Conservation (phyloP, 2,888 invertebrate genomes). For the Caenorhabditis zanzibari region DNA sequence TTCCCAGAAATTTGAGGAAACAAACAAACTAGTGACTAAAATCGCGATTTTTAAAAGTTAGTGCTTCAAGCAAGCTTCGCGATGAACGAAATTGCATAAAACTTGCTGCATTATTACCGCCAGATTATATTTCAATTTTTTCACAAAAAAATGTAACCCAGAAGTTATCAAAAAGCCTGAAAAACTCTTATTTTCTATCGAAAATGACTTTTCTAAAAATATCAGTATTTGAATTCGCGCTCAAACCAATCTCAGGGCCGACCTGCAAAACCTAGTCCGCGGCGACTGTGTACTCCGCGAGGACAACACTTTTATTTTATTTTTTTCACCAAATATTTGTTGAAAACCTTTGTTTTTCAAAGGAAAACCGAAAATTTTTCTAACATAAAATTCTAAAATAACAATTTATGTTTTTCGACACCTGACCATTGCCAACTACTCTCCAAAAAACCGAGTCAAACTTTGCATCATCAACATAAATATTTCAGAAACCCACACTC, state of each 20-base stretch:
- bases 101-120: too few species aligned
- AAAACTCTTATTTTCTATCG: neutral
- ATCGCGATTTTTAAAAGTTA: too few species aligned
- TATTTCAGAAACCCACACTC: neutral
- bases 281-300: neutral
- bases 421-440: neutral
- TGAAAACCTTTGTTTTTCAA: neutral
- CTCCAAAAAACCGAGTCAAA: neutral
- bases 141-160: neutral
- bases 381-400: neutral
- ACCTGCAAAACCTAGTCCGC: neutral
- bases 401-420: neutral
- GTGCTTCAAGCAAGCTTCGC: too few species aligned
- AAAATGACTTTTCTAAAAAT: neutral
- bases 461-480: constrained; percentile 14
- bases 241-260: neutral
- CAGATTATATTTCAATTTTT: neutral
- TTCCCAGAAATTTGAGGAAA: too few species aligned
- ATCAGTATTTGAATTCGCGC: neutral
- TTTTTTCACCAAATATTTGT: constrained; percentile 7
- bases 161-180: neutral
- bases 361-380: neutral
- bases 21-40: too few species aligned
- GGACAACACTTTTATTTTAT: neutral
- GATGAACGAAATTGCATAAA: neutral